These are phyloP conservation scores for Zaprionus obscuricornis DNA, from an alignment of 2,888 invertebrate genomes.

Conservation along the genomic window DNA sequence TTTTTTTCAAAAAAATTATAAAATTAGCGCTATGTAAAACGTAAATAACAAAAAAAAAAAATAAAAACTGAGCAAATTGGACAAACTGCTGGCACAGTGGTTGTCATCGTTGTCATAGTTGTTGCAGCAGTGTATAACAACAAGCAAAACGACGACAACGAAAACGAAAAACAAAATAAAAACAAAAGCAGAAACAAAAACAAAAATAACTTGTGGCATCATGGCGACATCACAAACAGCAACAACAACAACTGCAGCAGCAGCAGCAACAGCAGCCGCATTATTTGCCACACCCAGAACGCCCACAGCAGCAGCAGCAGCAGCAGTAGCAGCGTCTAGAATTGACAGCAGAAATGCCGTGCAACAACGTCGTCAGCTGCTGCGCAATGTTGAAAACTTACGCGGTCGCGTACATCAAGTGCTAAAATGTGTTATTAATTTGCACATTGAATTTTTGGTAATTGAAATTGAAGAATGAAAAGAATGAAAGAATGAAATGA, in stretches of 20 bases:
- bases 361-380: conserved; percentile 71
- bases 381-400: conserved; percentile 81
- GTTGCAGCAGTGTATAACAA: conserved; percentile 9
- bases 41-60: conserved; percentile 13
- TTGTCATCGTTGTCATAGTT: conserved; percentile 27
- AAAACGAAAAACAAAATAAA: no score
- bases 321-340: conserved; percentile 13
- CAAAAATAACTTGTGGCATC: conserved; percentile 19
- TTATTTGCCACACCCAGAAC: conserved; percentile 33
- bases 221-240: conserved; percentile 51
- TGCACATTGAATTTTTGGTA: conserved; percentile 84
- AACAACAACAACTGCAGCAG: conserved; percentile 33
- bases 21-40: conserved; percentile 65
- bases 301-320: conserved; percentile 13
- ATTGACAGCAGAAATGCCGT: conserved; percentile 66
- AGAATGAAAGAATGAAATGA: no score
- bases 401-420: conserved; percentile 82
- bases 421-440: conserved; percentile 83
- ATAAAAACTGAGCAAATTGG: conserved; percentile 44
- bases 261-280: conserved; percentile 14
- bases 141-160: no score
- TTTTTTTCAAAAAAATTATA: conserved; percentile 15
- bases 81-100: conserved; percentile 41
- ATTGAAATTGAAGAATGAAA: conserved; percentile 48
- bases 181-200: conserved; percentile 1